phyloP scores from a whole-genome alignment of 2,888 invertebrate species.

The Drosophila fungiperda region DNA sequence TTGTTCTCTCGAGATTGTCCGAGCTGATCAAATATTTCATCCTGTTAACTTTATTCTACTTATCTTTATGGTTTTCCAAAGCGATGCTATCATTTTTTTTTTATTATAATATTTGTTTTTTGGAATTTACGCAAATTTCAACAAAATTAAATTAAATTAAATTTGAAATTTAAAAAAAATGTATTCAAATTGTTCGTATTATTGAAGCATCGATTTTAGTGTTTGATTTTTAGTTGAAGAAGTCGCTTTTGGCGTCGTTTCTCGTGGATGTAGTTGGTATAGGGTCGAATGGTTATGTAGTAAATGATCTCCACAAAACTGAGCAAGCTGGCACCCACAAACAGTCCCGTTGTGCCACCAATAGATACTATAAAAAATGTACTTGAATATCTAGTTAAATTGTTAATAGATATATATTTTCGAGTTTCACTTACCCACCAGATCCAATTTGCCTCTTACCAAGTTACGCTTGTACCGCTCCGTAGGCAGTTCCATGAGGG shows the following conservation, averaged over 20 bases:
- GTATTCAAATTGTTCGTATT: neutral
- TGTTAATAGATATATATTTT: neutral
- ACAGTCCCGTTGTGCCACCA: constrained; percentile 88
- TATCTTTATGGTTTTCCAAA: neutral
- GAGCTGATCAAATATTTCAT: neutral
- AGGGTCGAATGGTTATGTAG: constrained; percentile 86
- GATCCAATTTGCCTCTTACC: constrained; percentile 89
- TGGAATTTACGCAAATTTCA: neutral
- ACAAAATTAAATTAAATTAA: neutral
- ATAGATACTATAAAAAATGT: constrained; percentile 86
- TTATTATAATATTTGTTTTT: neutral
- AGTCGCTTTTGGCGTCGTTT: constrained; percentile 53
- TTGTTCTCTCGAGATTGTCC: neutral
- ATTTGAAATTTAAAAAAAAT: neutral
- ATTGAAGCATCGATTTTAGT: constrained; percentile 3
- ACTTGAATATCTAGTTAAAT: constrained; percentile 44
- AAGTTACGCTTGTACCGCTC: constrained; percentile 91
- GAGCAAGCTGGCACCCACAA: constrained; percentile 89
- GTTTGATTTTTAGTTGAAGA: constrained; percentile 12
- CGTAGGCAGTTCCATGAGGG: constrained; percentile 88
- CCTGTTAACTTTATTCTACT: neutral
- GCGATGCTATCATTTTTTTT: neutral
- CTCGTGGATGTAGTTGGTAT: constrained; percentile 72
- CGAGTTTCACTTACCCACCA: constrained; percentile 87
- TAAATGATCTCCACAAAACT: constrained; percentile 89